These are phyloP conservation scores for Drosophila merina DNA, from an alignment of 2,888 invertebrate species.

Conservation along the genomic window DNA sequence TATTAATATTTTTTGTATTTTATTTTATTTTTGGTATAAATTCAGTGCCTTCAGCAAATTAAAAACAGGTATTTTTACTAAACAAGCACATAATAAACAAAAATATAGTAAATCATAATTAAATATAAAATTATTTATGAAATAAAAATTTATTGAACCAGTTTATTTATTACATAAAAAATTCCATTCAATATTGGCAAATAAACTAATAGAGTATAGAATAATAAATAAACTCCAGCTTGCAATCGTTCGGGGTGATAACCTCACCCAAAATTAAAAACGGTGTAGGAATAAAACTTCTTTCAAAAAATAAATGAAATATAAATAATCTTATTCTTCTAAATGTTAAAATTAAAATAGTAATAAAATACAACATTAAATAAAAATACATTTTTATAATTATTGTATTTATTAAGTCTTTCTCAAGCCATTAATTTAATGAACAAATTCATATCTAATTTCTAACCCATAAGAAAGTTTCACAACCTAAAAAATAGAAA, in stretches of 20 bases:
- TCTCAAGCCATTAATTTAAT: no score
- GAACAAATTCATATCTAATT: no score
- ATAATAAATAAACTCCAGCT: conserved; percentile 81
- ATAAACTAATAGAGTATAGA: conserved; percentile 89
- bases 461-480: rapidly evolving
- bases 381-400: no score
- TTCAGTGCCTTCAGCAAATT: no score
- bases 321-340: conserved; percentile 2
- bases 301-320: not conserved
- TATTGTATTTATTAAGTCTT: no score
- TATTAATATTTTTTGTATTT: no score
- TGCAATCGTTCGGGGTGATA: conserved; percentile 83
- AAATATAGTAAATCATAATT: conserved; percentile 84
- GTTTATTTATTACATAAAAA: conserved; percentile 76
- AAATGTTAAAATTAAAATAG: conserved; percentile 1
- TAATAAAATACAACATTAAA: no score
- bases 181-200: conserved; percentile 84
- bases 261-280: conserved; percentile 54
- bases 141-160: conserved; percentile 85
- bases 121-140: conserved; percentile 84
- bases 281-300: not conserved
- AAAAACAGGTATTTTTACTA: conserved; percentile 90
- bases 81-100: conserved; percentile 87
- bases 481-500: no score
- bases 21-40: no score